These are phyloP conservation scores for Drosophila limbata DNA, from an alignment of 2,888 invertebrate genomes.

Conservation along the genomic window DNA sequence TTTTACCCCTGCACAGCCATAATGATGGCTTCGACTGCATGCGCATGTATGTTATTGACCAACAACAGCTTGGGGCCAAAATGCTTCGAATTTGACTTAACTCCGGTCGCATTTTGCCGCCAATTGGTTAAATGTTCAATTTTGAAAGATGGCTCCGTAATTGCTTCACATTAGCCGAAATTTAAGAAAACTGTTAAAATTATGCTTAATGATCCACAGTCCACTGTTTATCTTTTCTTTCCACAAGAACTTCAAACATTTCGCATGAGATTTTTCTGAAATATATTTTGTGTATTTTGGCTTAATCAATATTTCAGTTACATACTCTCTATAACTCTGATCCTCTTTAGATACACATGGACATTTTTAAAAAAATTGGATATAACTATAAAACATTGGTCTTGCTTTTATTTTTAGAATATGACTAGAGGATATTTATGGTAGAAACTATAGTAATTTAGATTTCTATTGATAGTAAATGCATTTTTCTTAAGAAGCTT, in stretches of 20 bases:
- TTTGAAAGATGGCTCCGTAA: constrained; percentile 72
- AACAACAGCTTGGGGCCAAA: constrained; percentile 68
- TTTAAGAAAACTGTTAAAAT: constrained; percentile 76
- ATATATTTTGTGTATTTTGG: background rate
- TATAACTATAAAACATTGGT: no score
- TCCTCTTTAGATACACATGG: background rate
- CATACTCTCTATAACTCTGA: background rate
- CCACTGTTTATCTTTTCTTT: constrained; percentile 41
- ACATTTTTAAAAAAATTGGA: no score
- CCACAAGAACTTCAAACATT: constrained; percentile 32
- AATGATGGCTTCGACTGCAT: constrained; percentile 69
- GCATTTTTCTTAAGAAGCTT: no score
- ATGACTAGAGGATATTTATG: no score
- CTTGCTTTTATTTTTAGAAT: no score
- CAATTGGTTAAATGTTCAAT: constrained; percentile 77
- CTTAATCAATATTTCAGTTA: background rate
- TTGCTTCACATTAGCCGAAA: constrained; percentile 78
- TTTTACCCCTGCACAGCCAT: constrained; percentile 64
- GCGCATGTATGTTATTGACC: constrained; percentile 44
- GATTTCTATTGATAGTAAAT: no score
- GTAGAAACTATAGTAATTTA: no score
- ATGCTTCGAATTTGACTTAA: constrained; percentile 40
- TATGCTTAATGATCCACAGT: constrained; percentile 71
- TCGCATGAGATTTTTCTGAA: constrained; percentile 18
- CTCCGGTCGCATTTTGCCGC: constrained; percentile 60